Conservation (phyloP, 2,797 vertebrate genomes). For the Triplophysa yarkandensis region DNA sequence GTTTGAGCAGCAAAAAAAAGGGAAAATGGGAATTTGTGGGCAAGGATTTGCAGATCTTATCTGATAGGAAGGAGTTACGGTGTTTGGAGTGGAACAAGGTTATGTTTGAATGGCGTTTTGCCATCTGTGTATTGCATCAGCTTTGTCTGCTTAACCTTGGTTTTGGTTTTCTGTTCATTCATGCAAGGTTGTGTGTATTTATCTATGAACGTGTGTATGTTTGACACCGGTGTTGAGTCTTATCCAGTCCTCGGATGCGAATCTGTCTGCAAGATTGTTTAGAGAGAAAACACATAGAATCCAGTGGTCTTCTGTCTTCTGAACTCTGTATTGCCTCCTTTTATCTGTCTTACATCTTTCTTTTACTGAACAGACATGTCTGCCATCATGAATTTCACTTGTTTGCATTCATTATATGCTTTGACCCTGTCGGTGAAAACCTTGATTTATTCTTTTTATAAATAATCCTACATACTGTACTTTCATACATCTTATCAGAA, state of each 20-base stretch:
- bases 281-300: background rate
- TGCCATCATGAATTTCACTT: no score
- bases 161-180: slow-evolving; percentile 11
- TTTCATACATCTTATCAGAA: no score
- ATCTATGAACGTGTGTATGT: slow-evolving; percentile 3
- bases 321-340: slow-evolving; percentile 9
- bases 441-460: no score
- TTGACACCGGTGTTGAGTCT: slow-evolving; percentile 15
- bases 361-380: background rate
- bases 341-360: slow-evolving; percentile 4
- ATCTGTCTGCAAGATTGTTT: slow-evolving; percentile 35
- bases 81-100: slow-evolving; percentile 18
- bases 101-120: slow-evolving; percentile 31
- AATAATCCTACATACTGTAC: no score
- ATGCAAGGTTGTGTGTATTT: background rate
- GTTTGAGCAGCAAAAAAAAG: background rate
- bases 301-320: slow-evolving; percentile 18
- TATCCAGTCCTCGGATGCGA: slow-evolving; percentile 31
- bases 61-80: slow-evolving; percentile 32
- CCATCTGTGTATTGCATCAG: slow-evolving; percentile 25
- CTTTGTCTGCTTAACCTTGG: slow-evolving; percentile 37
- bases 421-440: no score
- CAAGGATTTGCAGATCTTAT: slow-evolving; percentile 36
- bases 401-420: no score
- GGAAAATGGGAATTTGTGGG: slow-evolving; percentile 18